Conservation (phyloP, 2,888 invertebrate genomes). For the Leucania comma region DNA sequence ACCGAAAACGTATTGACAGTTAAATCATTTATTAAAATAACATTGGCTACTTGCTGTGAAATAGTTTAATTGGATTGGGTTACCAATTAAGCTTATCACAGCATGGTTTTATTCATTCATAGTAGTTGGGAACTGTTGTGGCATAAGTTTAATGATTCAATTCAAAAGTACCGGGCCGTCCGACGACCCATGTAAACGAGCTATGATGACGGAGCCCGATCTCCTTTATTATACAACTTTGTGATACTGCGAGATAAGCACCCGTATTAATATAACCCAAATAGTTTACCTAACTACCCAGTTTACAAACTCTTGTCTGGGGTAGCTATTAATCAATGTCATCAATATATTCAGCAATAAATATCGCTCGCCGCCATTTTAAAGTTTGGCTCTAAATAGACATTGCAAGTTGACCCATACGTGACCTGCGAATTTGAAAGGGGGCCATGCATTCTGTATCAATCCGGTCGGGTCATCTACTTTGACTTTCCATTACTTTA, state of each 20-base stretch:
- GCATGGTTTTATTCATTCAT: slow-evolving; percentile 60
- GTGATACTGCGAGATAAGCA: slow-evolving; percentile 54
- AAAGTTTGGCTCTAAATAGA: background rate
- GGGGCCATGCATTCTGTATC: slow-evolving; percentile 17
- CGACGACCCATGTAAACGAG: slow-evolving; percentile 48
- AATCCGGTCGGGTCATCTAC: background rate
- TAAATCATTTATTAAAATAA: slow-evolving; percentile 8
- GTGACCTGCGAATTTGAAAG: background rate
- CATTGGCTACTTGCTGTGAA: slow-evolving; percentile 4
- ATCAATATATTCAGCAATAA: slow-evolving; percentile 5
- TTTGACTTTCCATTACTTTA: slow-evolving; percentile 14
- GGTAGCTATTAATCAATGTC: slow-evolving; percentile 37
- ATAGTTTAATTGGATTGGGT: slow-evolving; percentile 34
- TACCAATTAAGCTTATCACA: slow-evolving; percentile 57
- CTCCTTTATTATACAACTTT: slow-evolving; percentile 62
- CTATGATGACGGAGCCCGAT: slow-evolving; percentile 52
- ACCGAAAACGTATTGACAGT: background rate
- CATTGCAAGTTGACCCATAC: background rate
- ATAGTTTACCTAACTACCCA: slow-evolving; percentile 41
- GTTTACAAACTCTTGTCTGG: slow-evolving; percentile 29
- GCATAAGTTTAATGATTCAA: slow-evolving; percentile 62
- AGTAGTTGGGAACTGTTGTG: slow-evolving; percentile 56
- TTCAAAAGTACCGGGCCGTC: slow-evolving; percentile 51
- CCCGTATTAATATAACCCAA: slow-evolving; percentile 45
- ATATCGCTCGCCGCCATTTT: slow-evolving; percentile 2